Base-by-base conservation (phyloP, 2,113 vertebrate species). In the Megaceryle maxima region DNA sequence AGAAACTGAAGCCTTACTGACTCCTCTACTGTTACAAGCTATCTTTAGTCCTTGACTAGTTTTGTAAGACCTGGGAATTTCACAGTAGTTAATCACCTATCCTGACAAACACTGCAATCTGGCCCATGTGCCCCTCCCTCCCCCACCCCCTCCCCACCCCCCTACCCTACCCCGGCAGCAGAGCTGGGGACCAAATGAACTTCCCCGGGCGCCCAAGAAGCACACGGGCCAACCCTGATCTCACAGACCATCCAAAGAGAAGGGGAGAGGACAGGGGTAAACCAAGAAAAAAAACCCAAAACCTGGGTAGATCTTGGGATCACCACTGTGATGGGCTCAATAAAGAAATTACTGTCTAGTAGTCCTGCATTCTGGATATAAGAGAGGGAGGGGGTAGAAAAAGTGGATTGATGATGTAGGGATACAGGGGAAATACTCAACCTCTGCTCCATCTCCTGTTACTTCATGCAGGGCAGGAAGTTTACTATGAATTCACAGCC, bases 91-190 rank as follows among this genome's bases (percentile, higher is more conserved):
- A 10, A 53, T 57, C 29, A 79, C 3, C 21, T 20, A 7, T 13
- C 10, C 26, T 24, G 50, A 31, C 24, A 60, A 62, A 41, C 7
- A 5, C 25, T 37, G 26, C 14, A 63, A 17, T 16, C 5, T 18
- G 35, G 12, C 25, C 20, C 11, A 16, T 8, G 6, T 1, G 0
- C 17, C 0, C 0, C 18, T 68, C 28, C 3, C 5, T 83, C 57
- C 19, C 22, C 5, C 10, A 2, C 24, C 51, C 10, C 21, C 57
- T 21, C 51, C 6, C 1, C 0, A 8, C 3, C 3, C 13, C 7
- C 37, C 37, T 37, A 10, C 0, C 1, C 29, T 41, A 60, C 26
- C 16, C 33, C 51, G 16, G 28, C 5, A 20, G 16, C 24, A 67
- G 11, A 9, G 11, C 3, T 21, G 37, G 22, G 11, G 37, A 19